These are phyloP conservation scores for Drosophila mimetica DNA, from an alignment of 2,888 invertebrate genomes.

Conservation along the genomic window DNA sequence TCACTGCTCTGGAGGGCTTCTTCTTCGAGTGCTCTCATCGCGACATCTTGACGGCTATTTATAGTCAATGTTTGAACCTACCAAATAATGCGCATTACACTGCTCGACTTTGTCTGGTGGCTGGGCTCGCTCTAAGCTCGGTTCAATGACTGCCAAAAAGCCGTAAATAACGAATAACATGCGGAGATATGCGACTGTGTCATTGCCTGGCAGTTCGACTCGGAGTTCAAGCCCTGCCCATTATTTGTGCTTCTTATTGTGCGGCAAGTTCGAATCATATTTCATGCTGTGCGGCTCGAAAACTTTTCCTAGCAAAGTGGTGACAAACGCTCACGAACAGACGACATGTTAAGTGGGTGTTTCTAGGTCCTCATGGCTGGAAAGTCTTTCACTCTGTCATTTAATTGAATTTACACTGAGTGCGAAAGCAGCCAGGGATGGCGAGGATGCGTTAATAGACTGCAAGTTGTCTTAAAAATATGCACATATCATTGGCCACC, in stretches of 20 bases:
- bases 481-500: constrained; percentile 22
- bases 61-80: constrained; percentile 40
- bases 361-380: constrained; percentile 6
- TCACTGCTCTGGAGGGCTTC: constrained; percentile 28
- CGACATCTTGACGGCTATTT: constrained; percentile 54
- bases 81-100: constrained; percentile 47
- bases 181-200: constrained; percentile 15
- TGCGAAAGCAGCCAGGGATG: constrained; percentile 28
- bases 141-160: constrained; percentile 74
- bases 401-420: constrained; percentile 57
- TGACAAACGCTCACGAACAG: constrained; percentile 56
- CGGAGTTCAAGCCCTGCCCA: constrained; percentile 12
- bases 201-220: constrained; percentile 16
- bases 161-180: constrained; percentile 62
- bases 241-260: constrained; percentile 38
- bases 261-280: constrained; percentile 22
- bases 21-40: constrained; percentile 31
- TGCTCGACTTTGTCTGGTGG: constrained; percentile 23
- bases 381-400: constrained; percentile 11
- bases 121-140: constrained; percentile 30
- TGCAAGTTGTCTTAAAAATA: constrained; percentile 3
- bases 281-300: constrained; percentile 18
- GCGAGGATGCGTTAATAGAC: neutral
- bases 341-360: constrained; percentile 35
- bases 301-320: constrained; percentile 42